Conservation (phyloP, 2,888 invertebrate genomes). For the Sphecodes monilicornis region DNA sequence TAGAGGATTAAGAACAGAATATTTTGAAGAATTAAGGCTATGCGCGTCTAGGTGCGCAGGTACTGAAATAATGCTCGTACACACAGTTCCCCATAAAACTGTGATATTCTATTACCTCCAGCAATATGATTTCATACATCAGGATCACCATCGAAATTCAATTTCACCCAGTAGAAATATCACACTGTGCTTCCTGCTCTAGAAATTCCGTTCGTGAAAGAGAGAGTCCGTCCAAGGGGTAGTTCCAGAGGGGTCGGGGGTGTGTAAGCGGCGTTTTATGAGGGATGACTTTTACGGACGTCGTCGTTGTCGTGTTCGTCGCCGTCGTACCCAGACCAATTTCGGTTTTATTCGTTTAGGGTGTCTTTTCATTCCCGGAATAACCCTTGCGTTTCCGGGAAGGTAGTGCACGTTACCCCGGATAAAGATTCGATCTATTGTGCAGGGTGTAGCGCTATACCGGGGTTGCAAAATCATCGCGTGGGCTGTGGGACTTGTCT, state of each 20-base stretch:
- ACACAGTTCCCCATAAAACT: background rate
- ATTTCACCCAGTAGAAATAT: background rate
- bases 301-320: background rate
- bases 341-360: slow-evolving; percentile 74
- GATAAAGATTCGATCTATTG: slow-evolving; percentile 63
- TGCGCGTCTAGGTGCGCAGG: background rate
- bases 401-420: slow-evolving; percentile 63
- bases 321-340: slow-evolving; percentile 53
- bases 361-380: slow-evolving; percentile 63
- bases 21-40: background rate
- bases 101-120: background rate
- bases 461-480: background rate
- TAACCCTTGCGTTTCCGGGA: slow-evolving; percentile 76
- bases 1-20: background rate
- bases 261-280: slow-evolving; percentile 50
- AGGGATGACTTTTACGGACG: slow-evolving; percentile 63
- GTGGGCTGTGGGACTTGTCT: slow-evolving; percentile 23
- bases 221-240: background rate
- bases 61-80: background rate
- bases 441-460: background rate
- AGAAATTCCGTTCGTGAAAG: slow-evolving; percentile 33
- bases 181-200: slow-evolving; percentile 14
- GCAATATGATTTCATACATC: slow-evolving; percentile 1
- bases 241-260: background rate
- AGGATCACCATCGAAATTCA: background rate